Evolutionary conservation across 23 tunicate genomes (phyloP), one percentile per base, ranked within the genome.

Genomic region (Halocynthia aurantium): DNA sequence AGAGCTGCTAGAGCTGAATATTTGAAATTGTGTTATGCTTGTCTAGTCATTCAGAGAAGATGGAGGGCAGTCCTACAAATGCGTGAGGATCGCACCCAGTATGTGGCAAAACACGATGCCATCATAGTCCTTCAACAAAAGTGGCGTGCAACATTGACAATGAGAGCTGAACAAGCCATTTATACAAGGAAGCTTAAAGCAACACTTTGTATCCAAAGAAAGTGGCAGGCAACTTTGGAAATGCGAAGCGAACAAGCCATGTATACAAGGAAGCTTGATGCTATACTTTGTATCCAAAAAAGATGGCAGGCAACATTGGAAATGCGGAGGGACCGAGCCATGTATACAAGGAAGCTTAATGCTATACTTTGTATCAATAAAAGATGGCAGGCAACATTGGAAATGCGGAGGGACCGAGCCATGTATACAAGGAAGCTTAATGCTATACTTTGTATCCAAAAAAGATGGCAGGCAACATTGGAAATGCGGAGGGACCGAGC

Each of bases 41-140:
- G 64, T 40, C n/a, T 74, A n/a, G 78, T 74, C 22, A 52, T 74
- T 51, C 78, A 74, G 31, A 19, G 50, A 13, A 7, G 20, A 8
- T 74, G 78, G 78, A 70, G 75, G 6, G n/a, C 54, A n/a, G 49
- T 19, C 4, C 6, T 51, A 10, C 54, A 40, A 10, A 65, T 20
- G 31, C 70, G 70, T 9, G 6, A 65, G 2, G 70, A 20, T 31
- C 56, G 40, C 0, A 49, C 22, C 22, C 9, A 10, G 19, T 20
- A 20, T 2, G 1, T 40, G 31, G 31, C 10, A 65, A 65, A 8
- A 15, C 19, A 65, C 9, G 10, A 9, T 10, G 70, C 70, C 70
- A 8, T 10, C 15, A 49, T 74, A 8, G 62, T 53, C 20, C n/a
- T 74, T 74, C 78, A 74, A 56, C 17, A 19, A 12, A 15, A 9